Evolutionary conservation across 2,888 invertebrate species (phyloP), one percentile per base, ranked within the genome.

Genomic region (Sarcophaga carnaria): DNA sequence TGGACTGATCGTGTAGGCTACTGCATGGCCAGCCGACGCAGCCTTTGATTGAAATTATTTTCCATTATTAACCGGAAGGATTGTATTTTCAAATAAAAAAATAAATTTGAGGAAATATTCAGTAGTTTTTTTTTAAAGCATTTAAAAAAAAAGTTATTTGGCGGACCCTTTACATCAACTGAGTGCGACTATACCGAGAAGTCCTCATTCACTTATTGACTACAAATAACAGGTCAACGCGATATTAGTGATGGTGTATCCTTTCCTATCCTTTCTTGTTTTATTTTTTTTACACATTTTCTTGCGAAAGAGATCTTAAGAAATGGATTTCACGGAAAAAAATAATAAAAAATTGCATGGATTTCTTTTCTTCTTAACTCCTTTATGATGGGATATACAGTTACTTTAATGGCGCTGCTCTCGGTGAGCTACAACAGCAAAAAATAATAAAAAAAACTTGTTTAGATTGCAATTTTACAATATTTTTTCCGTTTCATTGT

Each of bases 181-280:
- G 25, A 17, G 20, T 22, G 14, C 25, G 20, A 27, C 25, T 20
- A 25, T 47, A 47, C 45, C 22, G 63, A 67, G 67, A 45, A 67
- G 45, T 54, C 54, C 14, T 54, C 63, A 71, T 25, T 71, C 76
- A 60, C 27, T 84, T 77, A 84, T 79, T 84, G 81, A 37, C 87
- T 84, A 84, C 81, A 87, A 84, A 82, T 81, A 80, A 87, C 79
- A 87, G 87, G 84, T 87, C 87, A 87, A 84, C 62, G 62, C 84
- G 54, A 62, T 77, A 84, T 81, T 75, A 79, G 70, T 77, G 47
- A 49, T 79, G 22, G 49, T 62, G 20, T 45, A 37, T 20, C 60
- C 37, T 67, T 45, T 20, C 17, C 37, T 67, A 12, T 20, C 17
- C 27, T 62, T 27, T 22, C n/a, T 37, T 71, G 22, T 37, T 72